Conservation (phyloP, 1,140 invertebrate species). For the Zaprionus kolodkinae region DNA sequence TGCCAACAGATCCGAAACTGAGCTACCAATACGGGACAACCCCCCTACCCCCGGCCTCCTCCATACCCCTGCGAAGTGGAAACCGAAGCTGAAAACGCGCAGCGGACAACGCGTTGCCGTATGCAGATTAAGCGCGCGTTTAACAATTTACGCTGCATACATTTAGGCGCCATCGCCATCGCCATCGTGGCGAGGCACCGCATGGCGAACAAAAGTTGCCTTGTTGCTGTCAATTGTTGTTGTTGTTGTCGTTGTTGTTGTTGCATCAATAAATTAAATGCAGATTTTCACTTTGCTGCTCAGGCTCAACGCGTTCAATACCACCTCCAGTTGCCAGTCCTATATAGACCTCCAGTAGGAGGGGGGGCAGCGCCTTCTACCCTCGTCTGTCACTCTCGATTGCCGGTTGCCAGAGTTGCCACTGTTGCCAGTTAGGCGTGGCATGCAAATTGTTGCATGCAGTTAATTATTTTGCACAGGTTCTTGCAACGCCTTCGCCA, state of each 20-base stretch:
- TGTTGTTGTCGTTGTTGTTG: slow-evolving; percentile 32
- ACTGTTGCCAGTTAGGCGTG: slow-evolving; percentile 63
- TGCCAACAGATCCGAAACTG: slow-evolving; percentile 32
- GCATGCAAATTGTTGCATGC: slow-evolving; percentile 78
- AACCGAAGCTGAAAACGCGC: slow-evolving; percentile 2
- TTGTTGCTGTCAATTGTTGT: slow-evolving; percentile 45
- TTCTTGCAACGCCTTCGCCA: slow-evolving; percentile 56
- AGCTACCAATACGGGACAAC: neutral
- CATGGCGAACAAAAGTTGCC: slow-evolving; percentile 35
- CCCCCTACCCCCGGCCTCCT: neutral
- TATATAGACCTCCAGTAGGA: no score
- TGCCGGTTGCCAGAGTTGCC: slow-evolving; percentile 18
- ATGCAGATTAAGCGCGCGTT: slow-evolving; percentile 80
- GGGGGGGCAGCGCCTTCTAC: no score
- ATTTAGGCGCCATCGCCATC: slow-evolving; percentile 65
- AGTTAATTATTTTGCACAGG: slow-evolving; percentile 80
- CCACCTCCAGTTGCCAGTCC: no score
- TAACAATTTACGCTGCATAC: slow-evolving; percentile 82
- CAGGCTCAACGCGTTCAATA: slow-evolving; percentile 58
- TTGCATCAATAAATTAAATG: slow-evolving; percentile 82
- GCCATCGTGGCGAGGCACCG: slow-evolving; percentile 5
- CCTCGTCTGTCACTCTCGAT: slow-evolving; percentile 54
- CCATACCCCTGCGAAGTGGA: no score
- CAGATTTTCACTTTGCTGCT: slow-evolving; percentile 75
- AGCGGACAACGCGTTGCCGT: slow-evolving; percentile 37